Base-by-base conservation (phyloP, 2,888 invertebrate species). In the Atethmia centrago region DNA sequence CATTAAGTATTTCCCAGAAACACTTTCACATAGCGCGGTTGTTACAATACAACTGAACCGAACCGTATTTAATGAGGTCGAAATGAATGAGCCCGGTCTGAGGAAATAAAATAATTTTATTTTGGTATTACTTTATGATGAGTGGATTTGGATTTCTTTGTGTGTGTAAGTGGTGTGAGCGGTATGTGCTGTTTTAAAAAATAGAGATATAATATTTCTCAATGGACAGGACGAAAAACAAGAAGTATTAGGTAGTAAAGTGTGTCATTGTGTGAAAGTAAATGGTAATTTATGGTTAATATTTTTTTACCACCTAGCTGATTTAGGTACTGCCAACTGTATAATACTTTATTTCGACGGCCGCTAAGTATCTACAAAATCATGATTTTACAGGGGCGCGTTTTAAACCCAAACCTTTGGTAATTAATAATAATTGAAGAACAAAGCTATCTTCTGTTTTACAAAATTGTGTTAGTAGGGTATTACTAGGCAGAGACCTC, bases 31-130 rank as follows among this genome's bases (percentile, higher is more conserved):
- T 16, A 59, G 40, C 25, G 55, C 19, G 53, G n/a, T 45, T 69
- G 63, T 75, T 84, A 68, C 61, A 62, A 65, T 70, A 82, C 28
- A 73, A 64, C 42, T 68, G 72, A 82, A 77, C 78, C 72, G 68
- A 71, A 70, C 16, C 51, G 59, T 72, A 77, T 77, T 77, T 85
- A 82, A 82, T 82, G 70, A 71, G 64, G 58, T 51, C 28, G 77
- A 73, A 71, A 66, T 71, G 65, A 70, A 82, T 66, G 63, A 40
- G 51, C 28, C 14, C 45, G 42, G 68, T 59, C 56, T 75, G 59
- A 70, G 66, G 64, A 76, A 81, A 70, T 81, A 51, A 72, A 84
- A 53, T 75, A 71, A 72, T 76, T 31, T 66, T 66, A 53, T 81
- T 81, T 72, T 36, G 49, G n/a, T 72, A 51, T 74, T 65, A 56